A percentile compares a stretch with the other conserved stretches of the same genome.
Conservation (phyloP, 64 coral and sea anemone species). For the Hydrozoanthus tunicans region DNA sequence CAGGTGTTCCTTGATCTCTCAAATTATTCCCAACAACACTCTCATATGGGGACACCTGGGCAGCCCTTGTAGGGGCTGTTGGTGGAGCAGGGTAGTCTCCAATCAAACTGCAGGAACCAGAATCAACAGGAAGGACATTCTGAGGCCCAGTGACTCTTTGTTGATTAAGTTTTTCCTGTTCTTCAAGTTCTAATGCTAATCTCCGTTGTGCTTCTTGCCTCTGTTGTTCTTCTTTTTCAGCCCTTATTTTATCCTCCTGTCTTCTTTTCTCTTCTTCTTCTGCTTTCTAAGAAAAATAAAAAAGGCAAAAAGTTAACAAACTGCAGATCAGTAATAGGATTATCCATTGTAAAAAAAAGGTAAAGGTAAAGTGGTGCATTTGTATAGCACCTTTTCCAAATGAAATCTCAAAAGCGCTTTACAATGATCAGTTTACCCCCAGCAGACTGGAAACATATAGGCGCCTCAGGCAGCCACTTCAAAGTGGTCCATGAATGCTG, state of each 20-base stretch:
- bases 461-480: no score
- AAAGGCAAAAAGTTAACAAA: background rate
- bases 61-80: slow-evolving; percentile 6
- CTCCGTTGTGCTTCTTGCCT: slow-evolving; percentile 61
- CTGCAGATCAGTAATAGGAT: no score
- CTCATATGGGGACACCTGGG: background rate
- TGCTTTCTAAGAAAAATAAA: slow-evolving; percentile 51
- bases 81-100: slow-evolving; percentile 73
- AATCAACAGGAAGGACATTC: background rate
- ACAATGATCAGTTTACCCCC: no score
- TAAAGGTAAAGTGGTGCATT: no score
- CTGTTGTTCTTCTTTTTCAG: slow-evolving; percentile 65
- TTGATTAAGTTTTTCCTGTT: slow-evolving; percentile 48
- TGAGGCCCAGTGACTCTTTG: background rate
- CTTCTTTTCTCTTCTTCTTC: slow-evolving; percentile 70
- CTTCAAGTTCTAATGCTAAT: slow-evolving; percentile 59
- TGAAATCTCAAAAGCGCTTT: no score
- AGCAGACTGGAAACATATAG: no score
- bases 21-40: slow-evolving; percentile 38
- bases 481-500: no score
- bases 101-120: slow-evolving; percentile 51
- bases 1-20: slow-evolving; percentile 59
- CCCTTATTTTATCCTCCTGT: slow-evolving; percentile 48
- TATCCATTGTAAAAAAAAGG: no score
- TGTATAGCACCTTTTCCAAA: no score